phyloP scores from a whole-genome alignment of 1,140 invertebrate species.

The Gryon sp. region DNA sequence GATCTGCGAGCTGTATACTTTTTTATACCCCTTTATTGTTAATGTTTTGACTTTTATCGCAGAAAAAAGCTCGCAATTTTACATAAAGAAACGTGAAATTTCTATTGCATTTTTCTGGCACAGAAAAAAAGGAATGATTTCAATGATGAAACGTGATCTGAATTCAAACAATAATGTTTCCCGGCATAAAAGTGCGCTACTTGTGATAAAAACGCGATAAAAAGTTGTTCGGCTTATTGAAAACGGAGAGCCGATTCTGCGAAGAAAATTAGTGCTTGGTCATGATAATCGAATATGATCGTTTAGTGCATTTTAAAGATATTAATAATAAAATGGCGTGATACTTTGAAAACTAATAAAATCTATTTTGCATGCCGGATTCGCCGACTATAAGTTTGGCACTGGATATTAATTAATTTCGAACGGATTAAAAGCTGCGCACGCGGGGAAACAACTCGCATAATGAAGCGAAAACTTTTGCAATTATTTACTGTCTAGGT shows the following conservation, averaged over 20 bases:
- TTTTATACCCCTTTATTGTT: not conserved
- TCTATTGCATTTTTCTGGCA: too few relatives aligned
- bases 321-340: not conserved
- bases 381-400: too few relatives aligned
- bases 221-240: constrained; percentile 7
- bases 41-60: too few relatives aligned
- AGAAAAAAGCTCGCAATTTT: too few relatives aligned
- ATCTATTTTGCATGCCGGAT: constrained; percentile 27
- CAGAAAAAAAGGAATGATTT: too few relatives aligned
- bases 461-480: constrained; percentile 15
- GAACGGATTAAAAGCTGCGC: constrained; percentile 4
- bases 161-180: constrained; percentile 6
- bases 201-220: constrained; percentile 9
- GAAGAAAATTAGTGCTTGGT: constrained; percentile 10
- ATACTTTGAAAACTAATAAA: constrained; percentile 11
- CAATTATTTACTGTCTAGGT: constrained; percentile 8
- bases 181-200: constrained; percentile 5
- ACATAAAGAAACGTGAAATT: too few relatives aligned
- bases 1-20: constrained; percentile 12
- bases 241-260: constrained; percentile 1
- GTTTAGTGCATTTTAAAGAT: constrained; percentile 1
- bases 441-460: not conserved
- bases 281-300: constrained; percentile 1
- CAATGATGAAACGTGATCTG: too few relatives aligned
- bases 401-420: constrained; percentile 23